phyloP scores from a whole-genome alignment of 30 jellyfish, hydroid and myxozoan species.

The Turritopsis dohrnii region DNA sequence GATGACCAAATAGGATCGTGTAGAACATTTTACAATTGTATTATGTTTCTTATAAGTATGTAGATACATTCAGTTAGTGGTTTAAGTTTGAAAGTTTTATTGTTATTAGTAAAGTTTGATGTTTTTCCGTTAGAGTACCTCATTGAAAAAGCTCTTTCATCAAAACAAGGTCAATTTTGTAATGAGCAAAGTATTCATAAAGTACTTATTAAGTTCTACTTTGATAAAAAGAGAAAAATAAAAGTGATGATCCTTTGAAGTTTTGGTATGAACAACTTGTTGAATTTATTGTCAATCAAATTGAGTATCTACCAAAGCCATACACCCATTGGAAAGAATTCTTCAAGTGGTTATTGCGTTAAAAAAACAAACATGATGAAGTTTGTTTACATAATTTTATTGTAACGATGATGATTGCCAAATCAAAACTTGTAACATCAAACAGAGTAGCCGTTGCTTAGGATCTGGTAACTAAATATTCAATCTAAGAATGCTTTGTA shows the following conservation, averaged over 20 bases:
- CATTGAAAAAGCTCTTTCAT: not conserved
- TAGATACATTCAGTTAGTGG: too few species aligned
- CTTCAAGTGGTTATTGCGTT: not conserved
- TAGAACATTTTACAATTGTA: too few species aligned
- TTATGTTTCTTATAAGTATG: too few species aligned
- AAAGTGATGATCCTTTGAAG: not conserved
- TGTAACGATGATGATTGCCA: not conserved
- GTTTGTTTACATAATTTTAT: not conserved
- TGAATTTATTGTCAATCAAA: not conserved
- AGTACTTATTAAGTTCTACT: not conserved
- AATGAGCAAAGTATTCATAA: not conserved
- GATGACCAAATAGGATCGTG: too few species aligned
- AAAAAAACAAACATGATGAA: not conserved
- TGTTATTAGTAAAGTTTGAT: too few species aligned
- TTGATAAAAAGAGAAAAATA: not conserved
- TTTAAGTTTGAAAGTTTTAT: not conserved
- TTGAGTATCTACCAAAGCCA: not conserved
- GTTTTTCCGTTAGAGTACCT: not conserved
- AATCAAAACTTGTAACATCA: not conserved
- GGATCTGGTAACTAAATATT: not conserved
- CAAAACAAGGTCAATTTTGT: not conserved
- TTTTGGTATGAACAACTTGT: not conserved
- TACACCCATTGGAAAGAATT: not conserved
- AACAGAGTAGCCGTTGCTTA: not conserved
- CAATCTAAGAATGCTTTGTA: not conserved